These are phyloP conservation scores for Hemibagrus guttatus DNA, from an alignment of 2,797 vertebrate genomes.

Conservation along the genomic window DNA sequence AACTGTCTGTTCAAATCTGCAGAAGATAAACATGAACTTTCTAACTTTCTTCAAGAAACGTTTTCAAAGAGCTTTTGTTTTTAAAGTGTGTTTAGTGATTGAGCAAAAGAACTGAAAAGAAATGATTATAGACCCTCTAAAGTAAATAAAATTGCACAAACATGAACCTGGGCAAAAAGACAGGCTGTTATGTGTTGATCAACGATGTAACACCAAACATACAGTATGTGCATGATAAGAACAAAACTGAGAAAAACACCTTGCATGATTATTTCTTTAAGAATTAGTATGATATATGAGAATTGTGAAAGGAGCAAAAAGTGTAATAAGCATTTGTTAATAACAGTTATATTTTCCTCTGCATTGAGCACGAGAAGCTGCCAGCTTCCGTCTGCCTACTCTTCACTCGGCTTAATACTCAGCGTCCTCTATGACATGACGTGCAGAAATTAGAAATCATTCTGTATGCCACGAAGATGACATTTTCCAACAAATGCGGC, in stretches of 20 bases:
- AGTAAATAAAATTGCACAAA: not conserved
- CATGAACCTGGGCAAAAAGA: not conserved
- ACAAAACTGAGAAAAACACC: not conserved
- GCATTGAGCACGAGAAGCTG: not conserved
- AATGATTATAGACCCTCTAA: not conserved
- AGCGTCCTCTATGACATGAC: not conserved
- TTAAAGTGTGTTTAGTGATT: not conserved
- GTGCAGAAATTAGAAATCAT: not conserved
- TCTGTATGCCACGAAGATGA: not conserved
- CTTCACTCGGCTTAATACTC: not conserved
- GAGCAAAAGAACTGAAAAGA: not conserved
- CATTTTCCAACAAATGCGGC: not conserved
- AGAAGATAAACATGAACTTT: not conserved
- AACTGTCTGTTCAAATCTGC: not conserved
- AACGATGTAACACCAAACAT: not conserved
- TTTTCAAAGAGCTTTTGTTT: not conserved
- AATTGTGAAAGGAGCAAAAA: not conserved
- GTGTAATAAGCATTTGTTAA: not conserved
- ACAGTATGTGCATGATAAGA: not conserved
- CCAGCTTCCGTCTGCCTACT: not conserved
- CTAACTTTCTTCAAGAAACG: not conserved
- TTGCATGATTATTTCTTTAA: not conserved
- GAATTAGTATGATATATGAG: not conserved
- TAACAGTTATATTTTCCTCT: not conserved
- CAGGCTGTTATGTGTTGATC: not conserved